Percentiles rank a stretch among this genome's conserved stretches.
These are phyloP conservation scores for Scaptomyza caliginosa DNA, from an alignment of 2,888 invertebrate species.

Conservation along the genomic window DNA sequence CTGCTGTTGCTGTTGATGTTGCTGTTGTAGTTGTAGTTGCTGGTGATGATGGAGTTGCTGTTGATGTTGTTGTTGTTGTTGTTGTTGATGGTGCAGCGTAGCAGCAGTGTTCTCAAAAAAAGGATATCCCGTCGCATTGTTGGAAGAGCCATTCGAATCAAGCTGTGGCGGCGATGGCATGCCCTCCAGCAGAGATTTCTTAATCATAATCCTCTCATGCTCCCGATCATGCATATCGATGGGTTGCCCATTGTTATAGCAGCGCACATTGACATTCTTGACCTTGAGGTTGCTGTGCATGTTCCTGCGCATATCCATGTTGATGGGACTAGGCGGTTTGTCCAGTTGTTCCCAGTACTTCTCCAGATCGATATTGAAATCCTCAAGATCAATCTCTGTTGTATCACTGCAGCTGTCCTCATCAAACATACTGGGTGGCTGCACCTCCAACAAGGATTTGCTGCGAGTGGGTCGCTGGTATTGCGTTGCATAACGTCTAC, in stretches of 20 bases:
- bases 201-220: slow-evolving; percentile 83
- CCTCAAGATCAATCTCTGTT: slow-evolving; percentile 83
- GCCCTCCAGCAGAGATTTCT: slow-evolving; percentile 83
- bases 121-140: slow-evolving; percentile 69
- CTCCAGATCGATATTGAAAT: slow-evolving; percentile 84
- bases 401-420: slow-evolving; percentile 84
- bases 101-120: slow-evolving; percentile 83
- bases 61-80: slow-evolving; percentile 13
- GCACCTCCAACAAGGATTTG: slow-evolving; percentile 83
- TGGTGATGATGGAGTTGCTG: slow-evolving; percentile 17
- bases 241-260: slow-evolving; percentile 83
- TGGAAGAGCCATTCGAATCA: slow-evolving; percentile 62
- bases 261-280: slow-evolving; percentile 83
- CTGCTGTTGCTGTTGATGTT: slow-evolving; percentile 4
- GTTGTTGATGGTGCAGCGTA: slow-evolving; percentile 64
- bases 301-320: slow-evolving; percentile 83
- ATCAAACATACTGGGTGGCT: slow-evolving; percentile 82
- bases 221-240: slow-evolving; percentile 83
- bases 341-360: slow-evolving; percentile 84
- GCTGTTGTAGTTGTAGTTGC: slow-evolving; percentile 19
- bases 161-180: slow-evolving; percentile 83
- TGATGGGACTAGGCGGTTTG: slow-evolving; percentile 83
- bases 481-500: slow-evolving; percentile 41
- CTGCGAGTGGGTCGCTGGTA: slow-evolving; percentile 79
- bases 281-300: slow-evolving; percentile 83